phyloP scores from a whole-genome alignment of 2,113 vertebrate genomes.

The Caracal caracal region DNA sequence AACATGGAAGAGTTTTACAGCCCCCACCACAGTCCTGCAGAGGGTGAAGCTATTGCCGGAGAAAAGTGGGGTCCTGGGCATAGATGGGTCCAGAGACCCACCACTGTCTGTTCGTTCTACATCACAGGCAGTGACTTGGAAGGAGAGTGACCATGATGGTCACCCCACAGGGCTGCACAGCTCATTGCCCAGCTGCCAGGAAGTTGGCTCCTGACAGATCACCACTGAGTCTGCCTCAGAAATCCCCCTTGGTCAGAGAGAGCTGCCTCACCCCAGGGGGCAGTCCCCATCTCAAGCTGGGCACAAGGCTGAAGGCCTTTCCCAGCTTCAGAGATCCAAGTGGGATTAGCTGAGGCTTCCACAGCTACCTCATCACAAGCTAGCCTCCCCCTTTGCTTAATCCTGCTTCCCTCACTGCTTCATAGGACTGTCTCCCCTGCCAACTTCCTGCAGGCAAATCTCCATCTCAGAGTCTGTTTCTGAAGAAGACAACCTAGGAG shows the following conservation, averaged over 20 bases:
- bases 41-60: fast-evolving
- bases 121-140: not conserved
- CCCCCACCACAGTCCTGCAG: fast-evolving
- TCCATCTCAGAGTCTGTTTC: not conserved
- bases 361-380: not conserved
- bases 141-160: not conserved
- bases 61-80: not conserved
- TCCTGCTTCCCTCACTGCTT: not conserved
- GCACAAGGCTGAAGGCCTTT: not conserved
- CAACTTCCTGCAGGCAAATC: not conserved
- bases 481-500: not conserved
- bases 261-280: not conserved
- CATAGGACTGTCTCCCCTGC: too few species aligned
- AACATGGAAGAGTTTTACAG: not conserved
- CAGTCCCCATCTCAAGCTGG: not conserved
- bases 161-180: not conserved
- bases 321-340: not conserved
- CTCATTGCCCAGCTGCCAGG: not conserved
- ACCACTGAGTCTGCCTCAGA: not conserved
- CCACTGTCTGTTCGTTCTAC: not conserved
- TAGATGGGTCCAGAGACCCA: not conserved
- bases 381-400: not conserved
- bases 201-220: not conserved
- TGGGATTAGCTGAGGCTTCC: not conserved
- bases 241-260: not conserved